Evolutionary conservation across 2,113 vertebrate genomes (phyloP).

Genomic region (Zosterops japonicus): DNA sequence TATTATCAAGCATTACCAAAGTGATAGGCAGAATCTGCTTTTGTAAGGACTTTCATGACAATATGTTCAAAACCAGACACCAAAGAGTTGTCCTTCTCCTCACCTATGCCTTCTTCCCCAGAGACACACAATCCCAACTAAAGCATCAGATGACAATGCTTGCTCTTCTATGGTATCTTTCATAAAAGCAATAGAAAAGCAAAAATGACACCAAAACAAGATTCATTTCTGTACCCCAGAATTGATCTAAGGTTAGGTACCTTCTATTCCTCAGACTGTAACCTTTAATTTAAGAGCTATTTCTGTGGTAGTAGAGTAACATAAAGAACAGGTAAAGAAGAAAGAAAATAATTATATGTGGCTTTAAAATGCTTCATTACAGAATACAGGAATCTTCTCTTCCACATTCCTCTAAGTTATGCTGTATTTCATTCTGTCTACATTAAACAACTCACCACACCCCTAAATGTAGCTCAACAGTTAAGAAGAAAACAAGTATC

Average conservation of each 20-base stretch:
- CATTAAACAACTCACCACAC: background rate
- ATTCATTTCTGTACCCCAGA: background rate
- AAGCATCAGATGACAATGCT: background rate
- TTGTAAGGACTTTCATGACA: background rate
- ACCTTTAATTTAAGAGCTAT: background rate
- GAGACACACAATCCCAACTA: background rate
- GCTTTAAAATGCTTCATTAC: background rate
- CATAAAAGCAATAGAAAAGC: background rate
- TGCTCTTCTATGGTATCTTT: background rate
- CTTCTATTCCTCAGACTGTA: background rate
- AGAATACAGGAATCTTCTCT: background rate
- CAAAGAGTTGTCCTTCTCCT: background rate
- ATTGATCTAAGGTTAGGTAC: background rate
- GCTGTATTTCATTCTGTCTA: background rate
- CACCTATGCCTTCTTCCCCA: rapidly evolving
- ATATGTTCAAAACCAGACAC: background rate
- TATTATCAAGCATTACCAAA: background rate
- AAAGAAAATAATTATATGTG: background rate
- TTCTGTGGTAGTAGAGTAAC: background rate
- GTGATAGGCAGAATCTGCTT: background rate
- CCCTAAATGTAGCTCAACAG: background rate
- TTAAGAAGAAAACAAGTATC: background rate
- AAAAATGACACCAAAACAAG: background rate
- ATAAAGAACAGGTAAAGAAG: background rate
- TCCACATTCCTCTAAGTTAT: background rate